These are phyloP conservation scores for Dasyprocta punctata DNA, from an alignment of 2,113 vertebrate species.

Conservation along the genomic window DNA sequence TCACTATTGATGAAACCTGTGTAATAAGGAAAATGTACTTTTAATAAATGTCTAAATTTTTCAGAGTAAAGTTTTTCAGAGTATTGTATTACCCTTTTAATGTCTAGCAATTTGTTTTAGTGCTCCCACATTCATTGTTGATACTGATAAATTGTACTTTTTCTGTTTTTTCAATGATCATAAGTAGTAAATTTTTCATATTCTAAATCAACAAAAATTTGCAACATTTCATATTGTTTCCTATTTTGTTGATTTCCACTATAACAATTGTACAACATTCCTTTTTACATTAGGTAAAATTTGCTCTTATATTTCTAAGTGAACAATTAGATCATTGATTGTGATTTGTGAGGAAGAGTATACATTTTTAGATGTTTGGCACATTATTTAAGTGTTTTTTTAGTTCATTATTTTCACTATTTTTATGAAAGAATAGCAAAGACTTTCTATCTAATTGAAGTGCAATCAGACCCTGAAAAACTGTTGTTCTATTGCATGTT, in stretches of 20 bases:
- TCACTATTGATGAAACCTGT: background rate
- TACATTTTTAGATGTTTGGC: background rate
- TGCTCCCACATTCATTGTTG: background rate
- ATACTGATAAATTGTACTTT: background rate
- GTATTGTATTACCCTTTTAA: background rate
- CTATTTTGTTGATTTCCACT: background rate
- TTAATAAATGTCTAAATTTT: background rate
- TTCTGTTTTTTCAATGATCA: too few relatives aligned
- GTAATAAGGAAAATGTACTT: background rate
- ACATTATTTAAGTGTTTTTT: background rate
- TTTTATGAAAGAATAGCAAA: background rate
- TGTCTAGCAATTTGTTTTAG: background rate
- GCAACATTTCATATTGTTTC: too few relatives aligned
- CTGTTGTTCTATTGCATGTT: background rate
- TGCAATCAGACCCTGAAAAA: background rate
- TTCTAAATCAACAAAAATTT: background rate
- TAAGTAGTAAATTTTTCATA: too few relatives aligned
- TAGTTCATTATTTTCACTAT: background rate
- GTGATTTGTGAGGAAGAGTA: background rate
- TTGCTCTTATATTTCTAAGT: background rate
- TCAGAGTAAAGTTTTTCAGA: background rate
- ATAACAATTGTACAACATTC: background rate
- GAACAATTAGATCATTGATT: background rate
- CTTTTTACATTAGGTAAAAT: background rate
- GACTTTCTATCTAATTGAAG: background rate